A percentile compares a stretch with the other conserved stretches of the same genome.
These are phyloP conservation scores for Mamestra configurata DNA, from an alignment of 1,140 invertebrate genomes.

Conservation along the genomic window DNA sequence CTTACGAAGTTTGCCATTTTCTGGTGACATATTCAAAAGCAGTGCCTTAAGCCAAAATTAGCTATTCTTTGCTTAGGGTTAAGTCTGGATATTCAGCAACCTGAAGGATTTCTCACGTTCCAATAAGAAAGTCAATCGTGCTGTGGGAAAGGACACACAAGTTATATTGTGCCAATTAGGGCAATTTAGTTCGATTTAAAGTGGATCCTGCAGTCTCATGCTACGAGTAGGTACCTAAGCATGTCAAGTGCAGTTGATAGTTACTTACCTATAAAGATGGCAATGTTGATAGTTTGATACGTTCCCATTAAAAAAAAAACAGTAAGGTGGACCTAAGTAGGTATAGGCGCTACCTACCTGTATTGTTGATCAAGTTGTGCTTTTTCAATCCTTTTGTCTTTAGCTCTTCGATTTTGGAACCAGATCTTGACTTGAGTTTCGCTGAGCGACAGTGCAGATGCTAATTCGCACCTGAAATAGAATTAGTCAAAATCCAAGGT, in stretches of 20 bases:
- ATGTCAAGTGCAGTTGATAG: too few relatives aligned
- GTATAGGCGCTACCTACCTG: slow-evolving; percentile 88
- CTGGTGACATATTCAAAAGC: too few relatives aligned
- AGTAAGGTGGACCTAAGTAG: not conserved
- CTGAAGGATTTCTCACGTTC: not conserved
- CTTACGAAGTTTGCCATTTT: too few relatives aligned
- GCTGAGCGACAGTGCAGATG: slow-evolving; percentile 93
- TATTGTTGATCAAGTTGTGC: slow-evolving; percentile 98
- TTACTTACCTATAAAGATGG: too few relatives aligned
- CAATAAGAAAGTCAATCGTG: not conserved
- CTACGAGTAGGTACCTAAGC: too few relatives aligned
- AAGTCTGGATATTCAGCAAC: not conserved
- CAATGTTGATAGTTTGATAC: too few relatives aligned
- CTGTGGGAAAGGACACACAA: not conserved
- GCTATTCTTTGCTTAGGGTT: too few relatives aligned
- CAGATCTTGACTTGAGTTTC: slow-evolving; percentile 99
- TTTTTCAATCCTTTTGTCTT: slow-evolving; percentile 98
- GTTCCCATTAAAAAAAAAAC: too few relatives aligned
- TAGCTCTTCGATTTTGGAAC: slow-evolving; percentile 98
- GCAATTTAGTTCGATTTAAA: not conserved
- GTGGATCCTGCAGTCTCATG: too few relatives aligned
- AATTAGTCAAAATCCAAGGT: not conserved
- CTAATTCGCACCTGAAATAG: slow-evolving; percentile 91
- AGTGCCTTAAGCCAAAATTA: too few relatives aligned
- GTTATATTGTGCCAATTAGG: not conserved